Conservation (phyloP, 2,113 vertebrate genomes). For the Psammodynastes pulverulentus region DNA sequence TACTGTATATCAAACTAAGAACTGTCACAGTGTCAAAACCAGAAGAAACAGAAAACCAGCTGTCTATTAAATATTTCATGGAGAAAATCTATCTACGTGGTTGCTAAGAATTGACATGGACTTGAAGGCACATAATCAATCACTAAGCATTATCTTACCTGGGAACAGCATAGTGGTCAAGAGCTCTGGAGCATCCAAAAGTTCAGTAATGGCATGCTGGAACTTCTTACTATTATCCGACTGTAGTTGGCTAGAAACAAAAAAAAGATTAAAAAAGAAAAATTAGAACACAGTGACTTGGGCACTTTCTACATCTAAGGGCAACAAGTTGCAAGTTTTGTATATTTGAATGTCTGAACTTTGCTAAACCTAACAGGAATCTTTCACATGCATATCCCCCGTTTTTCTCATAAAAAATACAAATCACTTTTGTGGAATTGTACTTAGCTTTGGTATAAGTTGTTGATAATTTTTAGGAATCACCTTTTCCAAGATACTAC, state of each 20-base stretch:
- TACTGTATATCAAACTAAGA: background rate
- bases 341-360: background rate
- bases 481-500: slow-evolving; percentile 91
- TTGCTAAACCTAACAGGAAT: background rate
- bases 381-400: background rate
- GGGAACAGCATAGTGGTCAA: slow-evolving; percentile 92
- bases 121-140: background rate
- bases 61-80: background rate
- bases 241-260: slow-evolving; percentile 81
- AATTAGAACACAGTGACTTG: background rate
- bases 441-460: background rate
- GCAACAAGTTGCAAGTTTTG: background rate
- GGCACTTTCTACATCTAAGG: rapidly evolving
- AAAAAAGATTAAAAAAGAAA: rapidly evolving
- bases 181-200: slow-evolving; percentile 85
- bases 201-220: slow-evolving; percentile 82
- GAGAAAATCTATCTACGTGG: background rate
- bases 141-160: slow-evolving; percentile 64
- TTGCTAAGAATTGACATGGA: background rate
- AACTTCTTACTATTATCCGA: slow-evolving; percentile 86
- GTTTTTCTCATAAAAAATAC: background rate
- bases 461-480: rapidly evolving
- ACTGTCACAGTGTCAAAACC: background rate
- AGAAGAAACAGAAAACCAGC: background rate
- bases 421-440: background rate